Conservation (phyloP, 2,113 vertebrate genomes). For the Cebidichthys violaceus region DNA sequence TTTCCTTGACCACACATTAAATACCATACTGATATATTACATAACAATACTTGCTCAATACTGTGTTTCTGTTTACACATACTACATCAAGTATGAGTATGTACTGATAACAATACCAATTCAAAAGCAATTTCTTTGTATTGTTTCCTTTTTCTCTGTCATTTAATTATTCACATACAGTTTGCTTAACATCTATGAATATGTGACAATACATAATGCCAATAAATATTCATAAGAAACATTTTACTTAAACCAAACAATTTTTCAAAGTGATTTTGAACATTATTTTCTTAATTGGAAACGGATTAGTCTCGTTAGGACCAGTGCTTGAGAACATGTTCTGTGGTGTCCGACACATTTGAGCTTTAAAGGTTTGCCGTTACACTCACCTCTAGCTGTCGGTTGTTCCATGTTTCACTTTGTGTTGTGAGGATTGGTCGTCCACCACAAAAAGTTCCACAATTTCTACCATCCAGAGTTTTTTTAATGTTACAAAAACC, state of each 20-base stretch:
- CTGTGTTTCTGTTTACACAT: background rate
- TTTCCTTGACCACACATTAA: slow-evolving; percentile 46
- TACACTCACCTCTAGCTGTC: background rate
- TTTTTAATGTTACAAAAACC: background rate
- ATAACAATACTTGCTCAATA: background rate
- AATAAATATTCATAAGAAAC: background rate
- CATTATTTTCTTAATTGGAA: background rate
- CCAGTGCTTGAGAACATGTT: background rate
- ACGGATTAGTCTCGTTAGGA: background rate
- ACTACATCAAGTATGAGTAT: background rate
- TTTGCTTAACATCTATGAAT: background rate
- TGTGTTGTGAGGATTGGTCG: background rate
- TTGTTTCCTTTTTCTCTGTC: background rate
- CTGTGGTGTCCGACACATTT: background rate
- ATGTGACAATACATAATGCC: background rate
- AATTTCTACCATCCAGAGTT: background rate
- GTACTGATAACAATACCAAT: background rate
- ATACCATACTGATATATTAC: slow-evolving; percentile 3
- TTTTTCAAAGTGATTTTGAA: background rate
- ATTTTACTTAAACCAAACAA: background rate
- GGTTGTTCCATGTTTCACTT: background rate
- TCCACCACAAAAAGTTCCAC: background rate
- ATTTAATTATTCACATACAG: background rate
- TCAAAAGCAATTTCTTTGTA: background rate
- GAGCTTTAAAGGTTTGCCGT: background rate